phyloP scores from a whole-genome alignment of 2,888 invertebrate species.

The Drosophila atripex region DNA sequence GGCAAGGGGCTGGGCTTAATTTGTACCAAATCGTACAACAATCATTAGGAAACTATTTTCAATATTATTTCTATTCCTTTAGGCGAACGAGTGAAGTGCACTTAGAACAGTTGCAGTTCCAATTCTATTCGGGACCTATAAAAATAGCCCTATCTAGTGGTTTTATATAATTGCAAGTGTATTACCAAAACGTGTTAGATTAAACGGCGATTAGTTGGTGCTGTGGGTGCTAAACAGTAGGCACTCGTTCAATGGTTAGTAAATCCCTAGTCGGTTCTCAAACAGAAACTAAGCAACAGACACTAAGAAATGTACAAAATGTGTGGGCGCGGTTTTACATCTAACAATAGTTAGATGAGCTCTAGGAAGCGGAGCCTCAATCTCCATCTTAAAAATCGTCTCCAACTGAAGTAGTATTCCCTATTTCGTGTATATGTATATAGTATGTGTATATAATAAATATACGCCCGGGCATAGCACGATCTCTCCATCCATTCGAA shows the following conservation, averaged over 20 bases:
- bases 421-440: slow-evolving; percentile 36
- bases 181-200: slow-evolving; percentile 62
- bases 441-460: slow-evolving; percentile 59
- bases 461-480: slow-evolving; percentile 71
- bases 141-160: slow-evolving; percentile 17
- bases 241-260: slow-evolving; percentile 35
- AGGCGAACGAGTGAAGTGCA: slow-evolving; percentile 15
- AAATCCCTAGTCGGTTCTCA: slow-evolving; percentile 34
- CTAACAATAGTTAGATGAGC: slow-evolving; percentile 78
- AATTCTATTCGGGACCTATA: slow-evolving; percentile 13
- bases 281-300: slow-evolving; percentile 50
- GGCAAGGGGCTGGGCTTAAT: slow-evolving; percentile 9
- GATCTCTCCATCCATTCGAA: slow-evolving; percentile 23
- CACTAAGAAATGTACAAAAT: slow-evolving; percentile 54
- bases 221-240: slow-evolving; percentile 47
- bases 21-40: slow-evolving; percentile 47
- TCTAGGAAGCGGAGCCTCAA: slow-evolving; percentile 49
- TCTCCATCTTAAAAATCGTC: slow-evolving; percentile 21
- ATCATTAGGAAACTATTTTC: slow-evolving; percentile 44
- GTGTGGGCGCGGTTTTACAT: slow-evolving; percentile 65
- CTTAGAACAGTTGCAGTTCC: slow-evolving; percentile 29
- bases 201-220: slow-evolving; percentile 61
- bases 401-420: slow-evolving; percentile 39
- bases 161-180: slow-evolving; percentile 52
- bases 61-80: slow-evolving; percentile 1